Evolutionary conservation across 2,797 vertebrate genomes (phyloP), one percentile per base, ranked within the genome.

Genomic region (Ctenosaura bakeri): DNA sequence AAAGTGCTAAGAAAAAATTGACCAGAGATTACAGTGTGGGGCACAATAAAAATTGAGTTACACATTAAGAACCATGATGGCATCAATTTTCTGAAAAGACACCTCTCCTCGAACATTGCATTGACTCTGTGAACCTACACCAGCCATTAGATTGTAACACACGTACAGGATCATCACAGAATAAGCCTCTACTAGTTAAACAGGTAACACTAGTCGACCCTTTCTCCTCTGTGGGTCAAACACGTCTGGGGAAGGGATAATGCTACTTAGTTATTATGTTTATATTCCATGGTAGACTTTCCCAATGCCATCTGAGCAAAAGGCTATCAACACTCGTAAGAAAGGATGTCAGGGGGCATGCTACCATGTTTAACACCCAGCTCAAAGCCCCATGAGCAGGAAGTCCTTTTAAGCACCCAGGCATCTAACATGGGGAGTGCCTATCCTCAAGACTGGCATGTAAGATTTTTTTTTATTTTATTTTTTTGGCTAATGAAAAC

Each of bases 401-500:
- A 14, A 12, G 4, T 9, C n/a, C 38, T 52, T 64, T 38, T 0
- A 0, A 89, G 0, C 29, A 88, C 0, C 24, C 26, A 0, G 3
- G 50, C 69, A 29, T 18, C n/a, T 32, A 50, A 16, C 83, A 71
- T 71, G 12, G 85, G 42, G 77, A 46, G 77, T 42, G 64, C 66
- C 32, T 88, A 54, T 91, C 82, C 91, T 82, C 0, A 0, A 13
- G 35, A 22, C 54, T n/a, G 66, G 66, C 66, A 32, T 13, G 29
- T 29, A 13, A 29, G 66, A 69, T 18, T 62, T 80, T 32, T 35
- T 35, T 38, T 38, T 62, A n/a, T 50, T 50, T 50, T 22, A 26
- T 22, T 24, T n/a, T 73, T 73, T 73, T 29, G 38, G 66, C 69
- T 92, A 74, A 89, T 52, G 87, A 94, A 95, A 91, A 62, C 87